Conservation (phyloP, 1,140 invertebrate genomes). For the Bursaphelenchus mucronatus region DNA sequence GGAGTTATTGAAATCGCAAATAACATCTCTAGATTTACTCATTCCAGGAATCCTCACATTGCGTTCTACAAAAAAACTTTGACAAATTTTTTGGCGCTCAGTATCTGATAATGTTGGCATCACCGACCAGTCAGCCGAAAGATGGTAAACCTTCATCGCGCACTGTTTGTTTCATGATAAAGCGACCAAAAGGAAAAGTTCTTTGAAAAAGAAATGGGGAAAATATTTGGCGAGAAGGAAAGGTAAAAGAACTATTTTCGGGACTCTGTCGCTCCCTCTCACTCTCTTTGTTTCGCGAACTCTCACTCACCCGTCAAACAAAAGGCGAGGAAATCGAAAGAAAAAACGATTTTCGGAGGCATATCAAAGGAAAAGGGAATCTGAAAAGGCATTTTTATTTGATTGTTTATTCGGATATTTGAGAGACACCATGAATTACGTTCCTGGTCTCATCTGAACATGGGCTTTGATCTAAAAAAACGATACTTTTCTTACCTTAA, state of each 20-base stretch:
- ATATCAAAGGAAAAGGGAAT: neutral
- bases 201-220: too few species aligned
- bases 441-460: too few species aligned
- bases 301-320: neutral
- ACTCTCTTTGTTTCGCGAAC: neutral
- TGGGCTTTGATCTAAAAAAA: too few species aligned
- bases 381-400: too few species aligned
- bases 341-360: neutral
- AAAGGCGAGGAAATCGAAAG: neutral
- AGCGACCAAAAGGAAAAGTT: too few species aligned
- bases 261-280: too few species aligned
- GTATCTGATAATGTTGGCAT: neutral
- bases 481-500: too few species aligned
- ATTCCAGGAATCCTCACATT: neutral
- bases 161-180: neutral
- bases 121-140: neutral
- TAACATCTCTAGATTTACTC: neutral
- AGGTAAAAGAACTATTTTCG: too few species aligned
- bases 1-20: neutral
- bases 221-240: too few species aligned
- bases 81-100: neutral
- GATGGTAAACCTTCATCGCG: neutral
- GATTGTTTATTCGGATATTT: too few species aligned
- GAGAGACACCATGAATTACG: too few species aligned
- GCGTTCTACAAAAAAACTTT: neutral